Percentiles rank a stretch among this genome's conserved stretches.
phyloP scores from a whole-genome alignment of 2,888 invertebrate genomes.

The Thymelicus acteon region DNA sequence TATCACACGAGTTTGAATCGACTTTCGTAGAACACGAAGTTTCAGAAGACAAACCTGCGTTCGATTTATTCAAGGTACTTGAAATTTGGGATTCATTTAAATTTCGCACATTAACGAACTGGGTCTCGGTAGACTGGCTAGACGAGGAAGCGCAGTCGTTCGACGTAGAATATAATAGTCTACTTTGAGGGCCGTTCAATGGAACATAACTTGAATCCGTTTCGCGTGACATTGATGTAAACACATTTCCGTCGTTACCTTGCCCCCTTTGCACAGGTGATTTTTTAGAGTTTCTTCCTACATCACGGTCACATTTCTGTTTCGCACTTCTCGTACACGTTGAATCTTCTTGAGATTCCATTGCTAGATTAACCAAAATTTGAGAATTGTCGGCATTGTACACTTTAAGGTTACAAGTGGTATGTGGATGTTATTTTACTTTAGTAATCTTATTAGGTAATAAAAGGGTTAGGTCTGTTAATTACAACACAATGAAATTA shows the following conservation, averaged over 20 bases:
- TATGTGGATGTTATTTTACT: neutral
- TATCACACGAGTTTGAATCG: slow-evolving; percentile 55
- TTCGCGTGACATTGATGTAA: slow-evolving; percentile 65
- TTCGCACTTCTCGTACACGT: slow-evolving; percentile 57
- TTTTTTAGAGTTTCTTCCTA: slow-evolving; percentile 55
- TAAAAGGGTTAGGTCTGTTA: neutral
- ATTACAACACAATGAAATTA: slow-evolving; percentile 7
- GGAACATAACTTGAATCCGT: slow-evolving; percentile 56
- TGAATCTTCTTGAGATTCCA: slow-evolving; percentile 71
- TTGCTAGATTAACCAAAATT: slow-evolving; percentile 62
- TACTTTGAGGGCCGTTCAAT: slow-evolving; percentile 59
- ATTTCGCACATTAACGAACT: slow-evolving; percentile 51
- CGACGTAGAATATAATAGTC: slow-evolving; percentile 50
- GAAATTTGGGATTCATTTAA: slow-evolving; percentile 49
- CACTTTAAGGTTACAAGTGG: slow-evolving; percentile 66
- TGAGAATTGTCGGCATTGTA: slow-evolving; percentile 73
- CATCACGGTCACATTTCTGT: slow-evolving; percentile 59
- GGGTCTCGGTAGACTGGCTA: slow-evolving; percentile 11
- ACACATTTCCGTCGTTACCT: slow-evolving; percentile 64
- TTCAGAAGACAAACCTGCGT: slow-evolving; percentile 49
- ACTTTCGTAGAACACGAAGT: slow-evolving; percentile 55
- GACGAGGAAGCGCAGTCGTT: slow-evolving; percentile 52
- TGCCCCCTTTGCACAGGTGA: slow-evolving; percentile 53
- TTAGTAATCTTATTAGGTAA: neutral
- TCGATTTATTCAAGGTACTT: slow-evolving; percentile 53